Evolutionary conservation across 2,113 vertebrate genomes (phyloP).

Genomic region (Salminus brasiliensis): DNA sequence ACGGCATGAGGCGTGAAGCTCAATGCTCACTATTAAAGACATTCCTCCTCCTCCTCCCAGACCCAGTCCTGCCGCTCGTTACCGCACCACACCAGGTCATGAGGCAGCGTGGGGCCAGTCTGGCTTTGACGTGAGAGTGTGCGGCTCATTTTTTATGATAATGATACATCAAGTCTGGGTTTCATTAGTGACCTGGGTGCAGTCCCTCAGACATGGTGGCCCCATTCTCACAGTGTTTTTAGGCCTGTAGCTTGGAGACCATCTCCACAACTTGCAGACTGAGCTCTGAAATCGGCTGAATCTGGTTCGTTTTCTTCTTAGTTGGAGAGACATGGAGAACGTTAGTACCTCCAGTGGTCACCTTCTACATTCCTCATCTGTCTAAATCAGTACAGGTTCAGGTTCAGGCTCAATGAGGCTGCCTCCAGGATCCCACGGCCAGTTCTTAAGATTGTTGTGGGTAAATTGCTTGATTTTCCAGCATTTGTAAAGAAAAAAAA

Average conservation of each 20-base stretch:
- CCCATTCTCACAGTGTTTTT: slow-evolving; percentile 5
- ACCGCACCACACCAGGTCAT: background rate
- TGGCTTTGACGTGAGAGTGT: slow-evolving; percentile 20
- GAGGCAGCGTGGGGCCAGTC: background rate
- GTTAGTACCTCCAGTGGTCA: too few species aligned
- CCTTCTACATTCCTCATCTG: too few species aligned
- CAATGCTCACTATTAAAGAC: background rate
- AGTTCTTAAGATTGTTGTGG: too few species aligned
- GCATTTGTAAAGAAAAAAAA: too few species aligned
- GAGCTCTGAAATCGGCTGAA: background rate
- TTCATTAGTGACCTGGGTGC: slow-evolving; percentile 29
- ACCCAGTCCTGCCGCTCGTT: background rate
- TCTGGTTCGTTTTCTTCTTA: too few species aligned
- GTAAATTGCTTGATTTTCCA: too few species aligned
- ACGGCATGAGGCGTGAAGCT: background rate
- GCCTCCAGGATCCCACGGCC: too few species aligned
- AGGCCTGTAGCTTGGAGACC: background rate
- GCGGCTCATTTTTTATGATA: slow-evolving; percentile 33
- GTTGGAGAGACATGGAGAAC: too few species aligned
- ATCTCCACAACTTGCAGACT: background rate
- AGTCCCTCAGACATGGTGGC: slow-evolving; percentile 25
- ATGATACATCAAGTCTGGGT: slow-evolving; percentile 21
- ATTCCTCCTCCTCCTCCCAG: background rate
- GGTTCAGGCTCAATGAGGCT: too few species aligned
- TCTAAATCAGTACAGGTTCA: too few species aligned